These are phyloP conservation scores for Eupithecia tripunctaria DNA, from an alignment of 2,888 invertebrate genomes.

Conservation along the genomic window DNA sequence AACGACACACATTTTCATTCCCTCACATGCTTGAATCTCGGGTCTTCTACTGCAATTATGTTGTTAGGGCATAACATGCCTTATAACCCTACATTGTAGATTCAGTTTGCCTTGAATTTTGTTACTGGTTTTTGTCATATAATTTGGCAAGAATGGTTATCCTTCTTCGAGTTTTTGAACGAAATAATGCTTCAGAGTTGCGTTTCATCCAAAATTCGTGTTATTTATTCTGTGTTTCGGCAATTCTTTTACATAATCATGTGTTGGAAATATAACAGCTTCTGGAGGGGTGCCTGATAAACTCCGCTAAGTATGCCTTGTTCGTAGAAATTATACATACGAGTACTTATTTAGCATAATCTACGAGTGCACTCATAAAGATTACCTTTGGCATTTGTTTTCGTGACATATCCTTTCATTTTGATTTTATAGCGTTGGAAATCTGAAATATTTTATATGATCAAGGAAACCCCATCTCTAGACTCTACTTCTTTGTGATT, in stretches of 20 bases:
- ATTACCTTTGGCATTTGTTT: constrained; percentile 55
- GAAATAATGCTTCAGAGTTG: not conserved
- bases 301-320: constrained; percentile 68
- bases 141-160: not conserved
- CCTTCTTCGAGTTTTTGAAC: not conserved
- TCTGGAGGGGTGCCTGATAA: constrained; percentile 73
- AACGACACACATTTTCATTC: constrained; percentile 77
- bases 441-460: too few relatives aligned
- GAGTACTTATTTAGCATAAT: constrained; percentile 75
- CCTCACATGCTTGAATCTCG: constrained; percentile 67
- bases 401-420: constrained; percentile 16
- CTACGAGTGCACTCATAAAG: constrained; percentile 63
- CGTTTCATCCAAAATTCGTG: not conserved
- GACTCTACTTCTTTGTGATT: too few relatives aligned
- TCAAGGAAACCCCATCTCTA: too few relatives aligned
- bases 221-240: constrained; percentile 50
- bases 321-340: constrained; percentile 70
- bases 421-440: not conserved
- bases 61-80: constrained; percentile 5
- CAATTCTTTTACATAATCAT: constrained; percentile 84
- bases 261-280: constrained; percentile 82
- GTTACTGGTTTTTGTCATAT: not conserved
- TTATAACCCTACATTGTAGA: not conserved
- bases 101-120: not conserved
- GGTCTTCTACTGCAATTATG: constrained; percentile 9